These are phyloP conservation scores for Fulmarus glacialis DNA, from an alignment of 2,113 vertebrate genomes.

Conservation along the genomic window DNA sequence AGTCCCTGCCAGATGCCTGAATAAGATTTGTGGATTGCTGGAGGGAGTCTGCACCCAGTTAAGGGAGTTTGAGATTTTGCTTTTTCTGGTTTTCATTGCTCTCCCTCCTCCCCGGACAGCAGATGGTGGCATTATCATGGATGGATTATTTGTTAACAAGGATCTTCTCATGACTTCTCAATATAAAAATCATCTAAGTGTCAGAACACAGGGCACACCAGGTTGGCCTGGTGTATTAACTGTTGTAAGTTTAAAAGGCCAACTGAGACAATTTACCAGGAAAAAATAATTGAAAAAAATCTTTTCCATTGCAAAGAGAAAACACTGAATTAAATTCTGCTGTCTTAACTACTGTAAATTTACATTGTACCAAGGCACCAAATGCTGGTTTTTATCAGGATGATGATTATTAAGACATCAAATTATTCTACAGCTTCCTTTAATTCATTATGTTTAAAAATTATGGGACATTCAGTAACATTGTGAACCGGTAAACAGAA, in stretches of 20 bases:
- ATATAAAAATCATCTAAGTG: not conserved
- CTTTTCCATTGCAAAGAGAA: not conserved
- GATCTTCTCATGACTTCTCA: not conserved
- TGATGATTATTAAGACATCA: not conserved
- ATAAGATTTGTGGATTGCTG: conserved; percentile 8
- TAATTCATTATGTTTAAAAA: not conserved
- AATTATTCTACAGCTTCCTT: not conserved
- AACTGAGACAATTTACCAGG: not conserved
- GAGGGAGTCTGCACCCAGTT: not conserved
- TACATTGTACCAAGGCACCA: not conserved
- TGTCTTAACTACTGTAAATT: not conserved
- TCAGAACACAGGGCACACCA: not conserved
- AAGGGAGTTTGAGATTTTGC: not conserved
- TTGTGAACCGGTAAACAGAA: not conserved
- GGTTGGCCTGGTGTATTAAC: not conserved
- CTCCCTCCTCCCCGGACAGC: not conserved
- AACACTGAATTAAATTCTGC: not conserved
- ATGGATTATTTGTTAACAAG: not conserved
- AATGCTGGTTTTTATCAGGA: not conserved
- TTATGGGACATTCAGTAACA: not conserved
- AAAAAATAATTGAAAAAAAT: not conserved
- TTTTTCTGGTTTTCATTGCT: not conserved
- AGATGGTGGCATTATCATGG: not conserved
- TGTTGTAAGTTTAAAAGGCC: not conserved
- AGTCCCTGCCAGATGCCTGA: conserved; percentile 27